Base-by-base conservation (phyloP, 1,140 invertebrate genomes). In the Anastrepha obliqua region DNA sequence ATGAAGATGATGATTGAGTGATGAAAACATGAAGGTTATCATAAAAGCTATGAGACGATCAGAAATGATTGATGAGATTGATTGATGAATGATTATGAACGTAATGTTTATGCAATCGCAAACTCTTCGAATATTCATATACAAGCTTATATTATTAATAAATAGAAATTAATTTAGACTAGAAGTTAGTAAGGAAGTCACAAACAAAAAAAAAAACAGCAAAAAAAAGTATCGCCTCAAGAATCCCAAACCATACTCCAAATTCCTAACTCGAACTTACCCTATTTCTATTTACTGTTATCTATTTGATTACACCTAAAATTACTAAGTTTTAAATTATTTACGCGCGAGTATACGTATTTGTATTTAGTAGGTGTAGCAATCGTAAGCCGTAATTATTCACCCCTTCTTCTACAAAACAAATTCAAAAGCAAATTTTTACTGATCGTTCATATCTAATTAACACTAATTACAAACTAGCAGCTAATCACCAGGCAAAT, bases 401-500 rank as follows among this genome's bases (percentile, higher is more conserved):
- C 13, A 15, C n/a, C n/a, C n/a, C 60, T 62, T 62, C 60, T 62
- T 62, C 60, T 62, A 17, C 1, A 62, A 62, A 62, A 62, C 13
- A 3, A 55, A 74, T 39, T 74, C 67, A 29, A 81, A 81, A 81
- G 20, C 67, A 87, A 64, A 87, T 85, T 87, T 62, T 85, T 78
- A 70, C 86, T 88, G 58, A 86, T 78, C 42, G 70, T 88, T 87
- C 85, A 87, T 88, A 85, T 90, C 86, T 86, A 86, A 90, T 91
- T 90, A 90, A 89, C 89, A 90, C 89, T 90, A 90, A 92, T 91
- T 90, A 89, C 91, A 90, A 92, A 91, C 90, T 94, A 95, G 91
- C 94, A 94, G 92, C 91, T 93, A 93, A 92, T 93, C 91, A 93
- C 91, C 92, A 92, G 92, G 92, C 92, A 92, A 92, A 93, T 93